Percentiles rank a stretch among this genome's conserved stretches.
phyloP scores from a whole-genome alignment of 2,888 invertebrate genomes.

The Uropetala carovei region DNA sequence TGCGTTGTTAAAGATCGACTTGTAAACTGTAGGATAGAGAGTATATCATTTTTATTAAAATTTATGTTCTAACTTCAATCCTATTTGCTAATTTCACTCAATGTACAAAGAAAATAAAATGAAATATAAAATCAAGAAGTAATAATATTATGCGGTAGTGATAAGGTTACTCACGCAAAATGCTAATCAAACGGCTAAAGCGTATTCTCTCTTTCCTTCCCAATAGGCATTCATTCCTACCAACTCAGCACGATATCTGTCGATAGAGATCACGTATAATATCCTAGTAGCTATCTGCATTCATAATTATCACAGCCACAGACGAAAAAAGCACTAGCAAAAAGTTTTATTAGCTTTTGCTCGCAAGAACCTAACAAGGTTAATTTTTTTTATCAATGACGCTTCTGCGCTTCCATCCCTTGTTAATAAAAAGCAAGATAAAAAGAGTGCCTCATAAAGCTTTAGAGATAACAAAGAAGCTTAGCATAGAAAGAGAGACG shows the following conservation, averaged over 20 bases:
- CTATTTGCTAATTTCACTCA: no score
- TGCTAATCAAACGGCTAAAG: no score
- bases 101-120: no score
- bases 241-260: not conserved
- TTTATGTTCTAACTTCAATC: no score
- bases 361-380: constrained; percentile 31
- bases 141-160: no score
- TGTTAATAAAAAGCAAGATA: not conserved
- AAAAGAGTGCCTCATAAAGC: constrained; percentile 46
- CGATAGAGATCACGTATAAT: not conserved
- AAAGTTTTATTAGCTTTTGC: constrained; percentile 13
- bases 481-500: constrained; percentile 48
- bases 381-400: not conserved
- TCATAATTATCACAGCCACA: not conserved
- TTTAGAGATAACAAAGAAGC: constrained; percentile 27
- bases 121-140: no score
- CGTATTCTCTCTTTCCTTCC: no score
- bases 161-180: no score
- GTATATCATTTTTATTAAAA: no score
- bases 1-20: no score
- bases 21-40: no score
- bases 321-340: not conserved
- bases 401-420: constrained; percentile 38
- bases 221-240: not conserved
- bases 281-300: constrained; percentile 28